Conservation (phyloP, 2,113 vertebrate species). For the human region DNA sequence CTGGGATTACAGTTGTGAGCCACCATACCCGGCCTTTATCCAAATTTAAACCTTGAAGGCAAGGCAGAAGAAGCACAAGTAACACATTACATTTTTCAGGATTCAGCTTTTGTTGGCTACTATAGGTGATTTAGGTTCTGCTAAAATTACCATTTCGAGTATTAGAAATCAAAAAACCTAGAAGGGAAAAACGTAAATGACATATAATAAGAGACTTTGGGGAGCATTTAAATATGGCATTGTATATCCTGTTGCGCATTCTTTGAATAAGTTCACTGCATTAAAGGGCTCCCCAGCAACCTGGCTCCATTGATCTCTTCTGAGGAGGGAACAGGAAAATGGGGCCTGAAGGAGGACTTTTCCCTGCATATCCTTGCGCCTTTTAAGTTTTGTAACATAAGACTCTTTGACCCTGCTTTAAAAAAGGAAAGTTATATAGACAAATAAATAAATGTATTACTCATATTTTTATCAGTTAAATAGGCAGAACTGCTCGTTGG, state of each 20-base stretch:
- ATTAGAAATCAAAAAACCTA: background rate
- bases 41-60: no score
- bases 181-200: background rate
- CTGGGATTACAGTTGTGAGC: no score
- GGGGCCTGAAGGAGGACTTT: background rate
- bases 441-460: background rate
- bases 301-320: background rate
- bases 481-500: background rate
- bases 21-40: no score
- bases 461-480: background rate
- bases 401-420: background rate
- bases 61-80: background rate
- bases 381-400: background rate
- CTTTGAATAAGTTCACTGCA: no score
- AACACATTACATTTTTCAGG: background rate
- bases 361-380: background rate
- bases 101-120: background rate
- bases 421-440: background rate
- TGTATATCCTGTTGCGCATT: rapidly evolving
- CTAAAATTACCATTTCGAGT: background rate
- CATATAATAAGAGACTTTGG: background rate
- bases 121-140: background rate
- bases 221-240: background rate
- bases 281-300: background rate
- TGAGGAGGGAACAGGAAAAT: background rate